A percentile compares a stretch with the other conserved stretches of the same genome.
These are phyloP conservation scores for Melanargia galathea DNA, from an alignment of 2,888 invertebrate genomes.

Conservation along the genomic window DNA sequence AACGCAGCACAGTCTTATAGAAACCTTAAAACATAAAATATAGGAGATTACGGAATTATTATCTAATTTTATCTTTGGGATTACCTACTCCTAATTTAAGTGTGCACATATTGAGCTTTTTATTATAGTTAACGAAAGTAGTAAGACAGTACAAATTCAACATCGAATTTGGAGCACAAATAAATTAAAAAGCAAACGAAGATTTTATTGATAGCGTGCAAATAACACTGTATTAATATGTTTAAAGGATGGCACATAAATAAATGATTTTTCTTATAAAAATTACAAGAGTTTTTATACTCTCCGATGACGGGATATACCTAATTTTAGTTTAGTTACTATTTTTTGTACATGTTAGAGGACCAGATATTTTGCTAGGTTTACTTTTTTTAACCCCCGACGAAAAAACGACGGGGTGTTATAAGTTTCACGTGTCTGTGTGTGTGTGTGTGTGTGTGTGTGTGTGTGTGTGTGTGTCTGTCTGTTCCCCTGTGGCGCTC, in stretches of 20 bases:
- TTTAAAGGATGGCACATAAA: constrained; percentile 29
- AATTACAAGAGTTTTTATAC: background rate
- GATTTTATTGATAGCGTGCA: constrained; percentile 10
- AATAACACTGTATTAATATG: constrained; percentile 6
- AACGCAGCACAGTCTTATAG: constrained; percentile 27
- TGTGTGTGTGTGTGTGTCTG: too few relatives aligned
- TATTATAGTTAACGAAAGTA: constrained; percentile 36
- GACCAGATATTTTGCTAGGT: too few relatives aligned
- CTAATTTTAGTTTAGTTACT: too few relatives aligned
- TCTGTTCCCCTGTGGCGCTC: too few relatives aligned
- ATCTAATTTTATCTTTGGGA: constrained; percentile 42
- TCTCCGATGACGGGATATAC: too few relatives aligned
- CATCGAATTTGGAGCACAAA: constrained; percentile 39
- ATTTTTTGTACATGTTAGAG: too few relatives aligned
- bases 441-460: too few relatives aligned
- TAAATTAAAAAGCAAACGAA: background rate
- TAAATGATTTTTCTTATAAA: constrained; percentile 10
- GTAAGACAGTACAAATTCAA: constrained; percentile 59
- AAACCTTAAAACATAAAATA: constrained; percentile 13
- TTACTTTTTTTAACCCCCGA: too few relatives aligned
- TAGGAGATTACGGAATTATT: constrained; percentile 22
- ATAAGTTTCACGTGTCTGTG: too few relatives aligned
- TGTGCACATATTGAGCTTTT: constrained; percentile 35
- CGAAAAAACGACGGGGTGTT: too few relatives aligned
- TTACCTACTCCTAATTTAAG: constrained; percentile 32